A percentile compares a stretch with the other conserved stretches of the same genome.
phyloP scores from a whole-genome alignment of 2,888 invertebrate genomes.

The Teinopalpus imperialis region DNA sequence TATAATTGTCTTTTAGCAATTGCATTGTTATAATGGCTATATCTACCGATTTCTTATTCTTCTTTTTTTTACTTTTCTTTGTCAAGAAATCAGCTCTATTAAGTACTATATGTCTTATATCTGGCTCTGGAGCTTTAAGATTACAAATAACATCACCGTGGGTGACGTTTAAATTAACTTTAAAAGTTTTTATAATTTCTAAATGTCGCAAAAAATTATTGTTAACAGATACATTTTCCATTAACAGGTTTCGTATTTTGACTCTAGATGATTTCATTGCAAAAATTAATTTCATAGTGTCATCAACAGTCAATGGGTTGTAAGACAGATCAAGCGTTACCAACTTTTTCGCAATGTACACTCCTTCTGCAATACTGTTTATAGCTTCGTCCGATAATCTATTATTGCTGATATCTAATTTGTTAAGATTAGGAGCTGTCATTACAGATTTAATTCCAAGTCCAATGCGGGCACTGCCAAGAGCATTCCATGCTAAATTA shows the following conservation, averaged over 20 bases:
- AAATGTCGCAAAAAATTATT: conserved; percentile 40
- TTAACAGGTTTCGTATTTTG: conserved; percentile 43
- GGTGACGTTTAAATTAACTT: conserved; percentile 41
- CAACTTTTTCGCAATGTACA: conserved; percentile 46
- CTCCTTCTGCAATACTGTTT: conserved; percentile 31
- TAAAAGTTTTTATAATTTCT: conserved; percentile 35
- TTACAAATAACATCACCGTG: conserved; percentile 43
- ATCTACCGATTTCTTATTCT: no score
- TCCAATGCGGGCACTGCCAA: conserved; percentile 44
- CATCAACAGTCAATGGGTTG: conserved; percentile 51
- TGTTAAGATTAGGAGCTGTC: conserved; percentile 40
- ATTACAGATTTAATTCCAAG: conserved; percentile 41
- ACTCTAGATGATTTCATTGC: conserved; percentile 41
- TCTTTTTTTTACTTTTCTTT: conserved; percentile 42
- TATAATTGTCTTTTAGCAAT: conserved; percentile 43
- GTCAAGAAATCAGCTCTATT: conserved; percentile 50
- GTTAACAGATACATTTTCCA: conserved; percentile 53
- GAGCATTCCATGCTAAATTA: conserved; percentile 56
- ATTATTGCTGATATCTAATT: conserved; percentile 55
- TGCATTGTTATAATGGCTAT: conserved; percentile 47
- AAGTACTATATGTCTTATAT: conserved; percentile 50
- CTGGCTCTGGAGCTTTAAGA: conserved; percentile 37
- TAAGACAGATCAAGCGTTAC: conserved; percentile 50
- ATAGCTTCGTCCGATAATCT: conserved; percentile 45
- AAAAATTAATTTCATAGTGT: conserved; percentile 43